Percentiles rank a stretch among this genome's conserved stretches.
These are phyloP conservation scores for Hoplostethus atlanticus DNA, from an alignment of 2,797 vertebrate genomes.

Conservation along the genomic window DNA sequence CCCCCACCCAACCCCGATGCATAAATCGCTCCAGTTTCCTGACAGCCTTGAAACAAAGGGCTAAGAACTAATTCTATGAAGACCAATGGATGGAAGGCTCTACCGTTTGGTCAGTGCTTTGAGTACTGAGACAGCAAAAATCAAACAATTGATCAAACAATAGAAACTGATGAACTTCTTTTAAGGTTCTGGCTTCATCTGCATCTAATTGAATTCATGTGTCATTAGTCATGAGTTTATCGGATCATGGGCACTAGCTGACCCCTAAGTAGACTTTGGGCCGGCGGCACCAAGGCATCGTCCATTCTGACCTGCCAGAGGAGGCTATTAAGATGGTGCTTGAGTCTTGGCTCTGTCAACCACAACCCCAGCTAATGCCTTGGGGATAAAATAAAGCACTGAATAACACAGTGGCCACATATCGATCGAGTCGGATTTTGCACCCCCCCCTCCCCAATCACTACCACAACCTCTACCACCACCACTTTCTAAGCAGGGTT, in stretches of 20 bases:
- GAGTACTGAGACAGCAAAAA: conserved; percentile 3
- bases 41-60: conserved; percentile 38
- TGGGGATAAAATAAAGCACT: conserved; percentile 33
- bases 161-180: conserved; percentile 1
- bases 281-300: conserved; percentile 6
- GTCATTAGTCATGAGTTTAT: conserved; percentile 1
- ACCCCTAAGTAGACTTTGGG: conserved; percentile 19
- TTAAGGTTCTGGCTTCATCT: conserved; percentile 5
- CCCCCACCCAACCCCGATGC: conserved; percentile 68
- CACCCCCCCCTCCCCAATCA: conserved; percentile 1
- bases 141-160: neutral
- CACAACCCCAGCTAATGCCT: conserved; percentile 35
- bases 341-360: conserved; percentile 29
- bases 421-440: conserved; percentile 39
- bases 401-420: conserved; percentile 35
- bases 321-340: conserved; percentile 27
- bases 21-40: conserved; percentile 63
- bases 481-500: conserved; percentile 22
- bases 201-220: neutral
- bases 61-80: conserved; percentile 29
- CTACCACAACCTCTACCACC: conserved; percentile 2
- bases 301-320: conserved; percentile 22
- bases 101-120: neutral
- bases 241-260: conserved; percentile 11
- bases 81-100: conserved; percentile 14